Evolutionary conservation across 2,797 vertebrate genomes (phyloP).

Genomic region (Capromys pilorides): DNA sequence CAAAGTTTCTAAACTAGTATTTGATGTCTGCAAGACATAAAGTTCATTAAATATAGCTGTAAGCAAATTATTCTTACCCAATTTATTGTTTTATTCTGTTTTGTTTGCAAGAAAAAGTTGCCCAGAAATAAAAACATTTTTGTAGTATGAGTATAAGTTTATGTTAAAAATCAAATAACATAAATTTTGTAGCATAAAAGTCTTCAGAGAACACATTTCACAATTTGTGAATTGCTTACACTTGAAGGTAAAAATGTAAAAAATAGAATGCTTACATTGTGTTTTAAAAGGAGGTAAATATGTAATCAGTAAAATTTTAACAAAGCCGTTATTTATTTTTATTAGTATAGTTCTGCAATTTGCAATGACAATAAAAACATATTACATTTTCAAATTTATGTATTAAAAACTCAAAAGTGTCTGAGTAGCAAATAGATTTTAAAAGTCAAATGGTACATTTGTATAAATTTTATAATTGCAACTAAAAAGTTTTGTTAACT

Average conservation of each 20-base stretch:
- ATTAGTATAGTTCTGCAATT: slow-evolving; percentile 12
- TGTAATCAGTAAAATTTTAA: slow-evolving; percentile 20
- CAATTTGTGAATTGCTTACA: neutral
- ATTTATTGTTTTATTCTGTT: slow-evolving; percentile 34
- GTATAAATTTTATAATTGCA: neutral
- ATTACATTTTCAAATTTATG: slow-evolving; percentile 19
- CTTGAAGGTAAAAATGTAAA: slow-evolving; percentile 2
- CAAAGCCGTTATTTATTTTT: neutral
- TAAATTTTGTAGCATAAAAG: slow-evolving; percentile 24
- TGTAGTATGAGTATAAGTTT: neutral
- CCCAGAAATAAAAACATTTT: slow-evolving; percentile 15
- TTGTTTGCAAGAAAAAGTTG: neutral
- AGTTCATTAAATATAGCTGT: neutral
- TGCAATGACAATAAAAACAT: slow-evolving; percentile 1
- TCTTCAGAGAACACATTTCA: slow-evolving; percentile 5
- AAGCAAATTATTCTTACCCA: neutral
- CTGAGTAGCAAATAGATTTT: neutral
- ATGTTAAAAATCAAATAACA: slow-evolving; percentile 13
- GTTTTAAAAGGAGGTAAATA: neutral
- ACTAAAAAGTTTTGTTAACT: neutral
- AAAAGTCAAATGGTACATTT: neutral
- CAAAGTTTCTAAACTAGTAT: slow-evolving; percentile 36
- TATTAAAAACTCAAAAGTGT: slow-evolving; percentile 11
- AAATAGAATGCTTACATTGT: neutral
- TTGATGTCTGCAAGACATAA: neutral